phyloP scores from a whole-genome alignment of 1,140 invertebrate genomes.

The Triops longicaudatus region DNA sequence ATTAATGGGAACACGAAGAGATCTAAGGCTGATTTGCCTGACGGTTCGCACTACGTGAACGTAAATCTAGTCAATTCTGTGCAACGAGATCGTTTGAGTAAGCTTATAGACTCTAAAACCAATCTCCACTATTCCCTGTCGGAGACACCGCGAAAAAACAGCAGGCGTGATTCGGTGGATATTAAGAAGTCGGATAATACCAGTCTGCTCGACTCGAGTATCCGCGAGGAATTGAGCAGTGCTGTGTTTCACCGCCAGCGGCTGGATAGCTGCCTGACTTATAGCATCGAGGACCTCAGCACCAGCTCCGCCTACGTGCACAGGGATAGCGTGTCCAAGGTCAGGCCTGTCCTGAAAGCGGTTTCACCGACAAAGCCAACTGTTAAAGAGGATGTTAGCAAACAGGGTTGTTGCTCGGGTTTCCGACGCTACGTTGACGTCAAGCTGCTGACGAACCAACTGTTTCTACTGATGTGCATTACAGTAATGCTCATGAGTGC shows the following conservation, averaged over 20 bases:
- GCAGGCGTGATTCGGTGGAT: neutral
- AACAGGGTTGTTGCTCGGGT: neutral
- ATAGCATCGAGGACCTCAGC: conserved; percentile 61
- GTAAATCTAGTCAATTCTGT: neutral
- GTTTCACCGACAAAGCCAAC: neutral
- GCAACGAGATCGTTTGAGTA: neutral
- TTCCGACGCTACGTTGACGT: conserved; percentile 52
- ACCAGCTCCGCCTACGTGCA: conserved; percentile 65
- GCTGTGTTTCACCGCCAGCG: neutral
- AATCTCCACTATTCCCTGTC: neutral
- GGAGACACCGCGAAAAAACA: neutral
- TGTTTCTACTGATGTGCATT: conserved; percentile 60
- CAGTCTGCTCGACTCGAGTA: neutral
- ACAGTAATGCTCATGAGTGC: conserved; percentile 65
- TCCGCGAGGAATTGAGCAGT: neutral
- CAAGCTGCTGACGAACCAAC: conserved; percentile 54
- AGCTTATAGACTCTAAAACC: neutral
- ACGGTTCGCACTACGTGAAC: neutral
- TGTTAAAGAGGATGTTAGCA: neutral
- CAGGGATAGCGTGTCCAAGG: conserved; percentile 43
- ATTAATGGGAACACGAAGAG: neutral
- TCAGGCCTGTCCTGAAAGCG: neutral
- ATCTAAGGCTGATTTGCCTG: neutral
- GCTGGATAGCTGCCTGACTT: conserved; percentile 41
- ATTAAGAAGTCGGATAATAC: neutral